Evolutionary conservation across 2,888 invertebrate species (phyloP), one percentile per base, ranked within the genome.

Genomic region (Mactromeris polynyma): DNA sequence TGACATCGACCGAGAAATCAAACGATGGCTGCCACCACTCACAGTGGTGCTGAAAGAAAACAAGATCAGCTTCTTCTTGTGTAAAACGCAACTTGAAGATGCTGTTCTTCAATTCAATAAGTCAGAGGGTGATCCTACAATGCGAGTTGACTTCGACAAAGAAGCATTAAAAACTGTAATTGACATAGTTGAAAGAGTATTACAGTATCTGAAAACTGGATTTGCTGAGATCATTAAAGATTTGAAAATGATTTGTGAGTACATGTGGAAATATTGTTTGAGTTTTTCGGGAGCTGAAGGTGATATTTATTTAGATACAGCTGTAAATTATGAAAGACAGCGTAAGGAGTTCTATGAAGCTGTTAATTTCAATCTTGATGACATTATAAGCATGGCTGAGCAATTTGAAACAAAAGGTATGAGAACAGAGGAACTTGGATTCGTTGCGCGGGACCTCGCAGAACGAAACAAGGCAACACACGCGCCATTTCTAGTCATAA

Each of bases 311-410:
- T 85, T 95, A 84, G 95, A 95, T 88, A 95, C 95, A 7, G 95
- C 95, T 14, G 92, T 93, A 7, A 95, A 95, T 84, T 95, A 96
- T 88, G 95, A 96, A 87, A 93, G 93, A 84, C 95, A 95, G 90
- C 89, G 94, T 77, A 86, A 90, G 21, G 96, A 95, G 40, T 93
- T 95, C 69, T 90, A 87, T 3, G 73, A 90, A 21, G 95, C 94
- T 1, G 93, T 95, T 6, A 85, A 86, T 38, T 86, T 92, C 31
- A 95, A 94, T 83, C 78, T 94, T 21, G 90, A 94, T 46, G 94
- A 94, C 78, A 94, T 95, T 21, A 85, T 87, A 0, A 90, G 93
- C n/a, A 94, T 96, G 94, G 93, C 94, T 9, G 93, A 94, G 83
- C 94, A 93, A 82, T 95, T 95, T 82, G 94, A 95, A 89, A 93